Evolutionary conservation across 2,888 invertebrate genomes (phyloP), one percentile per base, ranked within the genome.

Genomic region (Cyclophora punctaria): DNA sequence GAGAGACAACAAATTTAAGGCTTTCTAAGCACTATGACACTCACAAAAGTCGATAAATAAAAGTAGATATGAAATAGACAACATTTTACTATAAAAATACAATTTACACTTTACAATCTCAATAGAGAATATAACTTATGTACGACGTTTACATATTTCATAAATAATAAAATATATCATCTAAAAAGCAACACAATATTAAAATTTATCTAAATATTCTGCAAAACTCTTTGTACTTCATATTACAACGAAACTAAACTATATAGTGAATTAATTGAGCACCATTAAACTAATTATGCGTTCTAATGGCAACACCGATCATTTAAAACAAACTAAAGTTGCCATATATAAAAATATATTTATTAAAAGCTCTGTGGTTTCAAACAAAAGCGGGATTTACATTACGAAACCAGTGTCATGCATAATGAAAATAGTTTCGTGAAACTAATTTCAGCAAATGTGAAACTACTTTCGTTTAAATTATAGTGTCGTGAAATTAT

Each of bases 71-170:
- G 60, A 64, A 67, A 72, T 73, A 69, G 67, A 75, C 69, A 71
- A 73, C 66, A 66, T 76, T 76, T 80, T 79, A 78, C 77, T 78
- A 80, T 66, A 81, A 82, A 84, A 84, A 82, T 78, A 82, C 62
- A 73, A 58, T 72, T 65, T 71, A 78, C 67, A 71, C 71, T 75
- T 67, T 77, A 76, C 71, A 75, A 71, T 79, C 83, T 83, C 85
- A 84, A 84, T 75, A 85, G 84, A 85, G 83, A 81, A 65, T 57
- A 67, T 65, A 64, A 58, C 72, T 74, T 80, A 79, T 72, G 53
- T 74, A 78, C 57, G 64, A 67, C 63, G 67, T 65, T 60, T 67
- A 53, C 54, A 47, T 53, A 62, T 65, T 72, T 73, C 64, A 69
- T 7, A 41, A 7, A 41, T 5, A 43, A 7, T 43, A 43, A 44